Conservation (phyloP, 2,888 invertebrate species). For the Iphiclides podalirius region DNA sequence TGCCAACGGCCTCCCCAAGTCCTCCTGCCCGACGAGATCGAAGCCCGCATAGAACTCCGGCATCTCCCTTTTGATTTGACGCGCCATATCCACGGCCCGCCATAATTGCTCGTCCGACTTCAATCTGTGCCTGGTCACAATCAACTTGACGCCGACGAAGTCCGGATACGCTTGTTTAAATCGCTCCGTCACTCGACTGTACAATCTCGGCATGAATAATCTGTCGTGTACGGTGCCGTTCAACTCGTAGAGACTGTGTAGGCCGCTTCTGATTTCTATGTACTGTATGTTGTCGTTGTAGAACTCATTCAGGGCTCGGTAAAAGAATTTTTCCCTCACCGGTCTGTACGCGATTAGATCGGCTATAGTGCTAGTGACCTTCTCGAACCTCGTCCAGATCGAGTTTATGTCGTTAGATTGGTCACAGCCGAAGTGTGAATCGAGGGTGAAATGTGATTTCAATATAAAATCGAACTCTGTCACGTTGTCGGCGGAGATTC, state of each 20-base stretch:
- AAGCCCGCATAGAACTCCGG: conserved; percentile 88
- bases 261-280: conserved; percentile 82
- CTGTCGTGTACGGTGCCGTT: conserved; percentile 77
- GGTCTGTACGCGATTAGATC: conserved; percentile 82
- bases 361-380: conserved; percentile 71
- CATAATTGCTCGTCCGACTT: conserved; percentile 53
- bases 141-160: conserved; percentile 84
- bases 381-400: conserved; percentile 81
- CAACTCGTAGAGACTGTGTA: conserved; percentile 82
- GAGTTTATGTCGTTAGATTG: conserved; percentile 71
- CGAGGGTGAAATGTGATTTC: conserved; percentile 75
- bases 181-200: conserved; percentile 73
- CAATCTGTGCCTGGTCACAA: conserved; percentile 67
- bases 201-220: conserved; percentile 77
- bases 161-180: conserved; percentile 82
- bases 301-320: conserved; percentile 81
- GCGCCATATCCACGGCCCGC: conserved; percentile 54
- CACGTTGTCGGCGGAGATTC: conserved; percentile 60
- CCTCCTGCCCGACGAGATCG: conserved; percentile 91
- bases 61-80: conserved; percentile 63
- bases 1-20: conserved; percentile 82
- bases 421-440: conserved; percentile 55
- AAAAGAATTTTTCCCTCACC: conserved; percentile 82
- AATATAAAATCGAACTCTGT: conserved; percentile 74
- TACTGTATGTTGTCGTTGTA: conserved; percentile 86